Conservation (phyloP, 2,113 vertebrate genomes). For the Brachypodius melanocephalos region DNA sequence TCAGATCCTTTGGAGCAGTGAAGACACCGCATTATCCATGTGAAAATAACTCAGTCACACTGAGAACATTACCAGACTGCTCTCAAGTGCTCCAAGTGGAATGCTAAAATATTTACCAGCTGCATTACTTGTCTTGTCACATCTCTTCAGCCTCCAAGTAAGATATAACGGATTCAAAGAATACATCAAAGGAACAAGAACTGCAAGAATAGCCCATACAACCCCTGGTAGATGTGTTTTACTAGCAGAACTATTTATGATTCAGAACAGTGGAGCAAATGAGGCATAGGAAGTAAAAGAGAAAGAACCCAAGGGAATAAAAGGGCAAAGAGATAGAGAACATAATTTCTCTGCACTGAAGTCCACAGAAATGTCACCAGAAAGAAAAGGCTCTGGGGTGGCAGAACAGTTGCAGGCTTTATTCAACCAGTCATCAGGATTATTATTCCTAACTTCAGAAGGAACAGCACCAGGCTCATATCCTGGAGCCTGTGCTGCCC, state of each 20-base stretch:
- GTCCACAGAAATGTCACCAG: background rate
- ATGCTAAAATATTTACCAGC: background rate
- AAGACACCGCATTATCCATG: background rate
- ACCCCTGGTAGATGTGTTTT: background rate
- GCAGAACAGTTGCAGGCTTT: background rate
- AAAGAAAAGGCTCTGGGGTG: background rate
- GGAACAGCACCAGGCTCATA: background rate
- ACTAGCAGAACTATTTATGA: background rate
- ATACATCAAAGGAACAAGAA: background rate
- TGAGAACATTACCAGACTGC: background rate
- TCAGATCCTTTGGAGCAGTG: background rate
- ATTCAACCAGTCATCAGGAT: background rate
- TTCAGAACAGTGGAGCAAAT: background rate
- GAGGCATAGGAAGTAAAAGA: background rate
- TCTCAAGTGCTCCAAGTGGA: background rate
- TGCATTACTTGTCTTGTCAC: background rate
- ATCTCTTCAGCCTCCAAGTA: slow-evolving; percentile 3
- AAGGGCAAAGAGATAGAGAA: background rate
- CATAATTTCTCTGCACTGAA: background rate
- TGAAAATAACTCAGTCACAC: background rate
- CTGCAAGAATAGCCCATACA: background rate
- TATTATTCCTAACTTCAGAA: background rate
- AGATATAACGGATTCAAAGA: background rate
- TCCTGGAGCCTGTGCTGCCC: background rate
- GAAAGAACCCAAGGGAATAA: background rate